phyloP scores from a whole-genome alignment of 2,888 invertebrate species.

The Dysmachus trigonus region DNA sequence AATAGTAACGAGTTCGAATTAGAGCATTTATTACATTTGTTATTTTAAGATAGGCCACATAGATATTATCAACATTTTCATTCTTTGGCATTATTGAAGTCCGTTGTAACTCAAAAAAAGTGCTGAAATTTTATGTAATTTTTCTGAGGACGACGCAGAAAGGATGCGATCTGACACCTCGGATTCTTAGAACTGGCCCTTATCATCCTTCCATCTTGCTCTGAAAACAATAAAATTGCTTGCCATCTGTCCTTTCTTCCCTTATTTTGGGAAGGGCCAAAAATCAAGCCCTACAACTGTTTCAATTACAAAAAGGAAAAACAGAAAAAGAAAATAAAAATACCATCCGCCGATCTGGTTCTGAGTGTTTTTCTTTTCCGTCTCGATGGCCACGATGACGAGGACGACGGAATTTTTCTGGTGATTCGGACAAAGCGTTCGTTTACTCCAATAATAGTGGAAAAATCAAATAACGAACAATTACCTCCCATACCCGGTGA shows the following conservation, averaged over 20 bases:
- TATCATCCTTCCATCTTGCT: neutral
- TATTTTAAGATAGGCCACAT: no score
- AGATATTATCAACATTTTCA: no score
- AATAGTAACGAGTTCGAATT: no score
- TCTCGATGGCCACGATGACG: neutral
- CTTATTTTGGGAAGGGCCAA: neutral
- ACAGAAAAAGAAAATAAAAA: neutral
- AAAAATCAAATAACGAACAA: conserved; percentile 23
- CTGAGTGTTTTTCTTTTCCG: neutral
- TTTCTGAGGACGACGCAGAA: neutral
- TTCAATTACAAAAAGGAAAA: neutral
- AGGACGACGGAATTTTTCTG: neutral
- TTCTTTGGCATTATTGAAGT: no score
- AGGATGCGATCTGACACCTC: neutral
- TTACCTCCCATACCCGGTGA: neutral
- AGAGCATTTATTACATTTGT: no score
- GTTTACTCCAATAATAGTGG: neutral
- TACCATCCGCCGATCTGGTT: neutral
- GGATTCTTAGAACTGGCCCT: neutral
- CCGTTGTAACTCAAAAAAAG: no score
- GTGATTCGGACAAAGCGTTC: neutral
- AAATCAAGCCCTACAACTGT: neutral
- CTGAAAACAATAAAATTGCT: neutral
- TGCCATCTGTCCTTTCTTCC: neutral
- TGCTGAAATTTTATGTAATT: neutral